Conservation (phyloP, 2,888 invertebrate genomes). For the Tolmerus cingulatus region DNA sequence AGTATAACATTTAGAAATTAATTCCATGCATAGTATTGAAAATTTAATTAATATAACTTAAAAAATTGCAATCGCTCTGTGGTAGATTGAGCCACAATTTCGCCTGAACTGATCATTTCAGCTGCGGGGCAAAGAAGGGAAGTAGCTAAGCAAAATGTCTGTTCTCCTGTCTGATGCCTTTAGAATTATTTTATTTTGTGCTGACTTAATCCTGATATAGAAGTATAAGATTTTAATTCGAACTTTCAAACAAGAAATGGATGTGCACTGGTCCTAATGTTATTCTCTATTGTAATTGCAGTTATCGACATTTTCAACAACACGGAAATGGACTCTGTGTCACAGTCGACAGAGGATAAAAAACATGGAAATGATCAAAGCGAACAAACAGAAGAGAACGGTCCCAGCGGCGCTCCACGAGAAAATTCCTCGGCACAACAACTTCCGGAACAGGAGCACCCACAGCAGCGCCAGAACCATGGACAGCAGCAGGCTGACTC, state of each 20-base stretch:
- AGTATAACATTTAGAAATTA: too few species aligned
- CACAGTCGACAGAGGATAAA: constrained; percentile 44
- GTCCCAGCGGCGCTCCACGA: not conserved
- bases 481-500: not conserved
- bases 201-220: too few species aligned
- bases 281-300: not conserved
- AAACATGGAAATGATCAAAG: constrained; percentile 24
- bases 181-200: too few species aligned
- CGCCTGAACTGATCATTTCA: too few species aligned
- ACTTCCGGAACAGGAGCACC: not conserved
- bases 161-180: too few species aligned
- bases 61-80: too few species aligned
- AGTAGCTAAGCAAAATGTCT: too few species aligned
- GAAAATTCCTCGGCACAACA: not conserved
- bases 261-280: not conserved
- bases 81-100: too few species aligned
- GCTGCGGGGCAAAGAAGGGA: too few species aligned
- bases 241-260: not conserved
- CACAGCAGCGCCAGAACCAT: not conserved
- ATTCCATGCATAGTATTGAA: too few species aligned
- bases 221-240: too few species aligned
- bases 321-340: constrained; percentile 48
- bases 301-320: constrained; percentile 40
- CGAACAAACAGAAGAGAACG: constrained; percentile 26
- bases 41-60: too few species aligned